Evolutionary conservation across 2,797 vertebrate genomes (phyloP).

Genomic region (Carcharodon carcharias): DNA sequence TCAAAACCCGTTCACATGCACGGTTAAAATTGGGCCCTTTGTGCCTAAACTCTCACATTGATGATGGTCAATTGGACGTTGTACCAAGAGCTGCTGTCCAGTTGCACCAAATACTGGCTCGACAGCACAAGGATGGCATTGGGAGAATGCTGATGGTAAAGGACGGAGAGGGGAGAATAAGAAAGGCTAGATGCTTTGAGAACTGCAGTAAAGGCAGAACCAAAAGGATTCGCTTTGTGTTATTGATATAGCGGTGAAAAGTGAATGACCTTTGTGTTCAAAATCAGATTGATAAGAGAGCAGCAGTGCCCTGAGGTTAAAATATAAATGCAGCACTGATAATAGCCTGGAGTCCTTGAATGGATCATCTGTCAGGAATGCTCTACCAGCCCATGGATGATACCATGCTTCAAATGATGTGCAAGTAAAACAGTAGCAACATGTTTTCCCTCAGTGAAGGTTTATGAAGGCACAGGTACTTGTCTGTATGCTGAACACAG

Average conservation of each 20-base stretch:
- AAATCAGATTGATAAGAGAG: neutral
- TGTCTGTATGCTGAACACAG: neutral
- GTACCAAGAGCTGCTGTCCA: too few species aligned
- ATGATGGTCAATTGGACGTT: neutral
- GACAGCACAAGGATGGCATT: too few species aligned
- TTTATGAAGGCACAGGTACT: neutral
- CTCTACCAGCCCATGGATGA: neutral
- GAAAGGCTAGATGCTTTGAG: neutral
- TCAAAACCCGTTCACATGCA: neutral
- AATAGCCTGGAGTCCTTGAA: neutral
- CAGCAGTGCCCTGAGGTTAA: neutral
- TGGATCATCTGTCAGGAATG: conserved; percentile 10
- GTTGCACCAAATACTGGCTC: neutral
- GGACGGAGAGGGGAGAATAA: neutral
- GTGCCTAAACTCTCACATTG: neutral
- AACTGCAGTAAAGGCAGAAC: neutral
- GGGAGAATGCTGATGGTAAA: neutral
- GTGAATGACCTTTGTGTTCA: neutral
- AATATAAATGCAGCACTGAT: neutral
- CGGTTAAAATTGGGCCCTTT: neutral
- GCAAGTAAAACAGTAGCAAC: neutral
- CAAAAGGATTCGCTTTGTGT: neutral
- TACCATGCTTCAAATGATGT: conserved; percentile 24
- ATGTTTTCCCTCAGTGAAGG: neutral
- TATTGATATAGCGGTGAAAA: neutral